Evolutionary conservation across 2,888 invertebrate genomes (phyloP).

Genomic region (Archips xylosteana): DNA sequence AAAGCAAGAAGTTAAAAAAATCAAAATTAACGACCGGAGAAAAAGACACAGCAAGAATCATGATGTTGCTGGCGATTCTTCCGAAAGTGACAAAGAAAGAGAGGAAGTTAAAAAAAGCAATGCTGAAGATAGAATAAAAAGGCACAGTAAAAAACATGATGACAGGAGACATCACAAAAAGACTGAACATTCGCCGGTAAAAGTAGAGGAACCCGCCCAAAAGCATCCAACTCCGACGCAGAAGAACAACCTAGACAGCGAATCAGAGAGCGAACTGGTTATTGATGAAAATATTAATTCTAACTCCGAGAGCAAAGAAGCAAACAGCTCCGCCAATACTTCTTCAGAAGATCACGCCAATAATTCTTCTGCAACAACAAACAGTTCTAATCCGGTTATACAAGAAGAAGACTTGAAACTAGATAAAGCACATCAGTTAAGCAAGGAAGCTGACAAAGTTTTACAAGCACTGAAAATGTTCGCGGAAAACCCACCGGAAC

Average conservation of each 20-base stretch:
- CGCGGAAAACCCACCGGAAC: slow-evolving; percentile 66
- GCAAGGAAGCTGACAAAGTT: slow-evolving; percentile 61
- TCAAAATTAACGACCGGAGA: slow-evolving; percentile 53
- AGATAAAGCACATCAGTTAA: slow-evolving; percentile 69
- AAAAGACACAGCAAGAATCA: slow-evolving; percentile 43
- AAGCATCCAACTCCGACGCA: slow-evolving; percentile 40
- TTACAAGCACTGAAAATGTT: slow-evolving; percentile 61
- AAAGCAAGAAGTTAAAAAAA: slow-evolving; percentile 54
- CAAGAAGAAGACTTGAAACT: slow-evolving; percentile 59
- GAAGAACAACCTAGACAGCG: slow-evolving; percentile 55
- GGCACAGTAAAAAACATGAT: slow-evolving; percentile 44
- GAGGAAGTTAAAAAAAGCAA: slow-evolving; percentile 11
- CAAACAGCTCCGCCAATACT: not conserved
- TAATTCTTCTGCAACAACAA: slow-evolving; percentile 22
- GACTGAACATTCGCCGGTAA: slow-evolving; percentile 38
- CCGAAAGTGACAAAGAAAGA: not conserved
- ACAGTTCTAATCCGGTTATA: slow-evolving; percentile 21
- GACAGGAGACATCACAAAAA: slow-evolving; percentile 40
- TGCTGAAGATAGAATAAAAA: slow-evolving; percentile 47
- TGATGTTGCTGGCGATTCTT: not conserved
- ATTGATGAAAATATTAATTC: slow-evolving; percentile 54
- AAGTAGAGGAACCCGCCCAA: slow-evolving; percentile 40
- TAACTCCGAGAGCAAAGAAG: slow-evolving; percentile 14
- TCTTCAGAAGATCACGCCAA: slow-evolving; percentile 16
- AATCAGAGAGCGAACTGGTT: slow-evolving; percentile 67